Base-by-base conservation (phyloP, 1,140 invertebrate species). In the Lordiphosa mommai region DNA sequence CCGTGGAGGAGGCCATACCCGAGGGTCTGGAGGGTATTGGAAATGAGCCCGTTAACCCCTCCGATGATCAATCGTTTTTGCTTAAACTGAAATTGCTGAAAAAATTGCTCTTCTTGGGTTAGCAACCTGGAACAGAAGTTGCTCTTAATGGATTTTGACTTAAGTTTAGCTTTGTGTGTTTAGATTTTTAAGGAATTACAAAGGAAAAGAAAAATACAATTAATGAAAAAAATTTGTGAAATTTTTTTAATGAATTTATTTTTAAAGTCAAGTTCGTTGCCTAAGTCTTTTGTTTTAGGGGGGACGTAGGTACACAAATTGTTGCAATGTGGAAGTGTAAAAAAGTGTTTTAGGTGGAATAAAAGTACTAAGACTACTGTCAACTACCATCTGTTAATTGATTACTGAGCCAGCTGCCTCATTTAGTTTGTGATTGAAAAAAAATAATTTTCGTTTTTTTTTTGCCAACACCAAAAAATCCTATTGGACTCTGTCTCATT, bases 51-150 rank as follows among this genome's bases (percentile, higher is more conserved):
- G 27, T 63, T 16, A 84, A 49, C 46, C 86, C 86, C 16, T 50
- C 69, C 4, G 86, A 88, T 51, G 86, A 88, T 53, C 80, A 88
- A 34, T 76, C 69, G 4, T 56, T 88, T 41, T 52, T 88, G 38
- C 61, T 88, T 17, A 88, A 88, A 50, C 34, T 88, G 17, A 80
- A 79, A 55, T 51, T 88, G 44, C 63, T 88, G 17, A 87, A 87
- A 57, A 88, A 88, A 47, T 61, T 88, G 5, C 56, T 88, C 16
- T 76, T 88, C 61, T 46, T 88, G 61, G 86, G 86, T 34, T 88
- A 86, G 27, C 14, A n/a, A 13, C 20, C 17, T 4, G 10, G 51
- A 37, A 10, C 8, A 5, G 50, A 23, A 14, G 16, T 14, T 10
- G 16, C 17, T 17, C 1, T 17, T 8, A 2, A 60, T 43, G 52